Evolutionary conservation across 2,113 vertebrate genomes (phyloP), one percentile per base, ranked within the genome.

Genomic region (Oxyura jamaicensis): DNA sequence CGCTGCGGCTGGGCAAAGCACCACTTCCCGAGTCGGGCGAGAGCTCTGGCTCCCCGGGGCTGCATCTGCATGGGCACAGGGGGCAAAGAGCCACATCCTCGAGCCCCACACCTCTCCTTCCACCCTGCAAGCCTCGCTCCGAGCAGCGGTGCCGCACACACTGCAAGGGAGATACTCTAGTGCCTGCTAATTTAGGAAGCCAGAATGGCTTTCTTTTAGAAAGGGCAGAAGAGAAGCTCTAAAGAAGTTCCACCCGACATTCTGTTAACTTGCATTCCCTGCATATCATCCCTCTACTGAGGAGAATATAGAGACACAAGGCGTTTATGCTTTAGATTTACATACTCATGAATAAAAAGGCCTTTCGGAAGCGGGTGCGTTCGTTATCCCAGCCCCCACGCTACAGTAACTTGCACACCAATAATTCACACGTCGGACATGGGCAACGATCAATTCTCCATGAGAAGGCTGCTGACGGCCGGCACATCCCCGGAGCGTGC

Each of bases 211-310:
- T 33, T 15, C 44, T 59, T 42, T 50, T 68, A 9, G 39, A 31
- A 42, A 19, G 66, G 71, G 69, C 77, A 76, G 42, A 26, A 33
- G 46, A 89, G 75, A 83, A 7, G 5, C 33, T 18, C 15, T 23
- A 29, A 71, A 14, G 8, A 81, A 84, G 78, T 74, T 89, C 73
- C 46, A 63, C n/a, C 48, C 1, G 10, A 44, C n/a, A 63, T 76
- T 53, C 86, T 14, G 76, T 67, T 71, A 83, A 88, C 65, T 53
- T 13, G 2, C 55, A 23, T 65, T 28, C 41, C 71, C 90, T 81
- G 82, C 58, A 46, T 65, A 63, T 80, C 22, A 95, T 81, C 92
- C 90, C 86, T 94, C 86, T 92, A 44, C 85, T 87, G 62, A 52
- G 93, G 60, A 93, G 93, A 86, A 72, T 16, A 88, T 4, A 85